Evolutionary conservation across 2,888 invertebrate species (phyloP).

Genomic region (Salpingus planirostris): DNA sequence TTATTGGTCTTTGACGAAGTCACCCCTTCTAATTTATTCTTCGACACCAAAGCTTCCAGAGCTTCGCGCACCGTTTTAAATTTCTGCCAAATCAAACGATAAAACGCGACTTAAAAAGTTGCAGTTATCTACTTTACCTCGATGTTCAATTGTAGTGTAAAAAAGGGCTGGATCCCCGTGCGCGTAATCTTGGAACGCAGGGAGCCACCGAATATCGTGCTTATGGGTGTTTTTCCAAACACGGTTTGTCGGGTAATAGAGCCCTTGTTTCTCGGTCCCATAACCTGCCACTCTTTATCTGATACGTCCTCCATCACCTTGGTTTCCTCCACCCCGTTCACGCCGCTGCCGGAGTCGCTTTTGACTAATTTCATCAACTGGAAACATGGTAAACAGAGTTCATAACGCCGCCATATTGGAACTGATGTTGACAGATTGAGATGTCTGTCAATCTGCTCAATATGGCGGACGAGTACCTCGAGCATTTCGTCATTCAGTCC

Average conservation of each 20-base stretch:
- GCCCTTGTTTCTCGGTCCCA: slow-evolving; percentile 81
- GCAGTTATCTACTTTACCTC: no score
- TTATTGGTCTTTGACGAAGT: slow-evolving; percentile 72
- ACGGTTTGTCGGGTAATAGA: slow-evolving; percentile 79
- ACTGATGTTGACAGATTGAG: no score
- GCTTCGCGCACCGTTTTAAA: slow-evolving; percentile 79
- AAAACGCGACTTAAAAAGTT: no score
- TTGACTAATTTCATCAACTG: slow-evolving; percentile 44
- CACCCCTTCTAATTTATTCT: slow-evolving; percentile 80
- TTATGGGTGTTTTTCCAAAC: slow-evolving; percentile 77
- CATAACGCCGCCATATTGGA: no score
- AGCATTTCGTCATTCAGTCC: slow-evolving; percentile 96
- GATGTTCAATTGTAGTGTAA: slow-evolving; percentile 89
- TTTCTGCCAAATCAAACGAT: slow-evolving; percentile 59
- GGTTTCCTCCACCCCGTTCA: slow-evolving; percentile 22
- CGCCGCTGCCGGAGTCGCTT: slow-evolving; percentile 24
- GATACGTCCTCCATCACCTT: slow-evolving; percentile 31
- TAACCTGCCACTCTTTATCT: slow-evolving; percentile 67
- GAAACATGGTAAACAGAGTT: no score
- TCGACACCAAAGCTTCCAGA: slow-evolving; percentile 74
- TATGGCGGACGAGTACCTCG: slow-evolving; percentile 49
- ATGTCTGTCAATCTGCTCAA: no score
- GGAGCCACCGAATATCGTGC: slow-evolving; percentile 89
- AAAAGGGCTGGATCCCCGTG: slow-evolving; percentile 84
- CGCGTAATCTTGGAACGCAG: slow-evolving; percentile 75